Conservation (phyloP, 2,113 vertebrate genomes). For the Conger conger region DNA sequence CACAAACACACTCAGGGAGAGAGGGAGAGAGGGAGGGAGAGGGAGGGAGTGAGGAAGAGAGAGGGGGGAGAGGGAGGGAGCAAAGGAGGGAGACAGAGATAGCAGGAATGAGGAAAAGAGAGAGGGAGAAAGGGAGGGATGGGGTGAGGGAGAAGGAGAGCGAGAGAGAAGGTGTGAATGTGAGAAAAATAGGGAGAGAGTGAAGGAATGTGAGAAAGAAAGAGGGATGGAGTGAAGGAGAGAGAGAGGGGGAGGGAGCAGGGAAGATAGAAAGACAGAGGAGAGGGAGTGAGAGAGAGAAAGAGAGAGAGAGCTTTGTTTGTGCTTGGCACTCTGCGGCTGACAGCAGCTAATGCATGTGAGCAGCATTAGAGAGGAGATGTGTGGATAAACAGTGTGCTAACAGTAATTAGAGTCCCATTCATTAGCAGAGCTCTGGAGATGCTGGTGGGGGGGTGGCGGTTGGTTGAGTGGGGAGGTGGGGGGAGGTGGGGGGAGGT, state of each 20-base stretch:
- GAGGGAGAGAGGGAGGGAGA: too few relatives aligned
- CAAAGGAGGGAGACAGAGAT: conserved; percentile 26
- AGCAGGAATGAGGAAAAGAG: too few relatives aligned
- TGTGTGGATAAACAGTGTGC: conserved; percentile 44
- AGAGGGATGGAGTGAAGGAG: conserved; percentile 25
- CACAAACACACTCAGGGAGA: neutral
- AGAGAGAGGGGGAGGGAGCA: conserved; percentile 3
- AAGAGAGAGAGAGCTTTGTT: conserved; percentile 38
- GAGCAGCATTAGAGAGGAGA: conserved; percentile 56
- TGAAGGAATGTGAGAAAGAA: neutral
- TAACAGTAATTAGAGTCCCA: conserved; percentile 77
- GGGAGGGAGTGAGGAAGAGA: neutral
- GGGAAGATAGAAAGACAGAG: neutral
- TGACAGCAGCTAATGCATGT: conserved; percentile 53
- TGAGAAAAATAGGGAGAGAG: conserved; percentile 34
- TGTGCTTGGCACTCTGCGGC: conserved; percentile 39
- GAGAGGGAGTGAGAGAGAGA: neutral
- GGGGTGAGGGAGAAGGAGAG: neutral
- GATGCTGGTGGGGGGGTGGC: conserved; percentile 63
- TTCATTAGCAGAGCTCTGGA: conserved; percentile 78
- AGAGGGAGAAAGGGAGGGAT: conserved; percentile 26
- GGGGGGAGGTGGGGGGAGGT: conserved; percentile 46
- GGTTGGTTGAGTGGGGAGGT: conserved; percentile 30
- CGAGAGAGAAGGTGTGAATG: neutral
- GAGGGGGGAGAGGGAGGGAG: neutral